A percentile compares a stretch with the other conserved stretches of the same genome.
Conservation (phyloP, 2,797 vertebrate species). For the Phataginus tricuspis region DNA sequence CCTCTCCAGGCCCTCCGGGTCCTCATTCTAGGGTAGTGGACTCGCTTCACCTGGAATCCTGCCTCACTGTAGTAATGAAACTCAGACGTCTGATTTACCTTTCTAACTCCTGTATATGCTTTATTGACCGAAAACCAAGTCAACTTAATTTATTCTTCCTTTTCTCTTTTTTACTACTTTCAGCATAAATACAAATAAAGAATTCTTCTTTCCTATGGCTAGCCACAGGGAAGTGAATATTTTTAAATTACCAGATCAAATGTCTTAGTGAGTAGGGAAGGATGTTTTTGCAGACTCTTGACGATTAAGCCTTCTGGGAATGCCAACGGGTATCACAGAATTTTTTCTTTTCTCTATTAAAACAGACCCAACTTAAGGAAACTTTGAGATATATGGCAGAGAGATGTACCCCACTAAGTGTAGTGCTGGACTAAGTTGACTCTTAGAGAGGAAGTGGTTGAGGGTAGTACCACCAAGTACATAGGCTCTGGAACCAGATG, state of each 20-base stretch:
- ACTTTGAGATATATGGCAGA: background rate
- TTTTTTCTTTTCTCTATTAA: constrained; percentile 30
- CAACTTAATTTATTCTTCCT: constrained; percentile 52
- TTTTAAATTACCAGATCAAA: constrained; percentile 41
- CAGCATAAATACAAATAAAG: constrained; percentile 64
- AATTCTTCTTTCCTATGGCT: constrained; percentile 43
- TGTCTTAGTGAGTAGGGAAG: background rate
- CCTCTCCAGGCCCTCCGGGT: background rate
- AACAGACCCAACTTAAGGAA: constrained; percentile 36
- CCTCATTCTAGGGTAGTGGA: background rate
- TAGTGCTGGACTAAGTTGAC: background rate
- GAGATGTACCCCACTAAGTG: background rate
- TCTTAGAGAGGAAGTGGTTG: background rate
- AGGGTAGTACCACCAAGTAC: background rate
- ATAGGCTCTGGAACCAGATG: background rate
- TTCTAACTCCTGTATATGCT: constrained; percentile 34
- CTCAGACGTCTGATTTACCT: background rate
- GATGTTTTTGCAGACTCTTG: constrained; percentile 16
- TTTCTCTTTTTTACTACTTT: constrained; percentile 11
- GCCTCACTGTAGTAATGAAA: background rate
- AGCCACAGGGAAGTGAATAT: constrained; percentile 28
- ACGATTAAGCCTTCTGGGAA: constrained; percentile 46
- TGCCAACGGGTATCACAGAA: background rate
- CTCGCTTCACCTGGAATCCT: background rate
- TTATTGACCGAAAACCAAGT: background rate